Base-by-base conservation (phyloP, 2,797 vertebrate genomes). In the Syngnathus rostellatus region DNA sequence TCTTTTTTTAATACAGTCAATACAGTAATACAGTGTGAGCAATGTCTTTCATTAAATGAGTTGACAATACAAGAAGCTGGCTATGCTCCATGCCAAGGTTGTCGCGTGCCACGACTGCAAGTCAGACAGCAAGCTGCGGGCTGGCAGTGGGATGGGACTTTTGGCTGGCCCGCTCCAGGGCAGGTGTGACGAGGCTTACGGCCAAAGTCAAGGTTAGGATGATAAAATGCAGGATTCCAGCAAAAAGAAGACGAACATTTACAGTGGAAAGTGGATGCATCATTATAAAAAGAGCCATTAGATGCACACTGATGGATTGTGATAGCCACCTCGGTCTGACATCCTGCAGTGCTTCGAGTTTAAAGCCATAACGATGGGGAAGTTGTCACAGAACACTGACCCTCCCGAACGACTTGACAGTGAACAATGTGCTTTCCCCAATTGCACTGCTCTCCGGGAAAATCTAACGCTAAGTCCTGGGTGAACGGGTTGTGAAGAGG, bases 1-100 rank as follows among this genome's bases (percentile, higher is more conserved):
- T 31, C 16, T 37, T 17, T 55, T 55, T 55, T 76, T 72, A 17
- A 40, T 43, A 19, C 12, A 1, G 61, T 65, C 59, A 19, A 46
- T 31, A 31, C 31, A 31, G 25, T 38, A 31, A 31, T 31, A 31
- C 46, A 63, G 21, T 25, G 67, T 77, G 67, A 51, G 66, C 19
- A 0, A 66, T 46, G 63, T 63, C 65, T 71, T 67, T n/a, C 48
- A 45, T 64, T n/a, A 82, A 83, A 79, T 40, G 70, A 67, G 31
- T 62, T 66, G 55, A 67, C 64, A 16, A 55, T 66, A 77, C 6
- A 39, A 23, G 8, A 54, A 37, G 12, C n/a, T 65, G 39, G 71
- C 88, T 85, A 86, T 67, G 81, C 69, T 72, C 65, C 80, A 70
- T 84, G 74, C 86, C 65, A 79, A 86, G 85, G 86, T 87, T 86